These are phyloP conservation scores for Ophioninae sp. DNA, from an alignment of 2,888 invertebrate species.

Conservation along the genomic window DNA sequence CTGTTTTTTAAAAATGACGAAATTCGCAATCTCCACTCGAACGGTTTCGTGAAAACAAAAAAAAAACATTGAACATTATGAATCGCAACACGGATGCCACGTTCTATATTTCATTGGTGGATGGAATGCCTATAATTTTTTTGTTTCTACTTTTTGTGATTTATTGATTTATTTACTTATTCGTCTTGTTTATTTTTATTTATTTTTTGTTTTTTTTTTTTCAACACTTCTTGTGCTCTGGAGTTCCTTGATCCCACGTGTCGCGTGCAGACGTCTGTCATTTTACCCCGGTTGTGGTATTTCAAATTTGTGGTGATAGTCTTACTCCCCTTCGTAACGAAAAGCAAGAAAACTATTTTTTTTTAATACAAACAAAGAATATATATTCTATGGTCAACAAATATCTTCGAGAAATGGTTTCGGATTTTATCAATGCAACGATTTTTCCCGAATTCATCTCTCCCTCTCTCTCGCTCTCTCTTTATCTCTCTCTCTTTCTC, in stretches of 20 bases:
- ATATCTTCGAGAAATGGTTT: conserved; percentile 11
- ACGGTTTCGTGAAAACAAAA: conserved; percentile 57
- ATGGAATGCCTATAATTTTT: conserved; percentile 73
- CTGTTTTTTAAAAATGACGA: background rate
- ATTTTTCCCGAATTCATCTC: conserved; percentile 28
- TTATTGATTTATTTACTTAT: conserved; percentile 64
- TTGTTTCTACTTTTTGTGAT: conserved; percentile 59
- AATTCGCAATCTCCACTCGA: conserved; percentile 69
- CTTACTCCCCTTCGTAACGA: conserved; percentile 13
- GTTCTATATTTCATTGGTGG: conserved; percentile 65
- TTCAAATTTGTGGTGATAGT: conserved; percentile 57
- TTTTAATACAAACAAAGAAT: background rate
- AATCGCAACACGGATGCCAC: conserved; percentile 63
- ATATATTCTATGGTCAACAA: conserved; percentile 30
- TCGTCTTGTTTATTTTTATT: conserved; percentile 49
- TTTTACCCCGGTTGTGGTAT: conserved; percentile 59
- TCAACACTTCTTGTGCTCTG: conserved; percentile 68
- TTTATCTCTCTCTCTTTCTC: background rate
- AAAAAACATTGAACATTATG: conserved; percentile 36
- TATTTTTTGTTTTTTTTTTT: no score
- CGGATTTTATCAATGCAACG: conserved; percentile 14
- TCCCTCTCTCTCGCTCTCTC: conserved; percentile 11
- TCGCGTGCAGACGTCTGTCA: conserved; percentile 46
- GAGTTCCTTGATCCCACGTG: conserved; percentile 58
- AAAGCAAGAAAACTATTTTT: conserved; percentile 9